phyloP scores from a whole-genome alignment of 1,140 invertebrate genomes.

The Wasmannia auropunctata region DNA sequence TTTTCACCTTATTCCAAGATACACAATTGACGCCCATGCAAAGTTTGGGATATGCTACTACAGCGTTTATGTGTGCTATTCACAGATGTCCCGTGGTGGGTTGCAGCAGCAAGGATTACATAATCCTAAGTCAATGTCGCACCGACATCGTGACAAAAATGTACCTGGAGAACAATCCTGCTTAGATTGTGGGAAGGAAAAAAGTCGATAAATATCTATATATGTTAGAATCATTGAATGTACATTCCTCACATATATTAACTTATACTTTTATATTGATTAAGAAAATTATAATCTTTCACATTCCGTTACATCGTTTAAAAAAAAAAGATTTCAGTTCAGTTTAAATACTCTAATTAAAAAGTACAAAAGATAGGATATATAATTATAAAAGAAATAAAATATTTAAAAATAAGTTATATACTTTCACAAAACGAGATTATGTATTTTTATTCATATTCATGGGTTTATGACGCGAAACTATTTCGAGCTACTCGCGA shows the following conservation, averaged over 20 bases:
- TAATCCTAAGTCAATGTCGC: conserved; percentile 69
- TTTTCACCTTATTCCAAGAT: too few relatives aligned
- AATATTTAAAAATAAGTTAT: too few relatives aligned
- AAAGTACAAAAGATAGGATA: not conserved
- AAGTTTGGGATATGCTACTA: not conserved
- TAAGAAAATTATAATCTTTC: not conserved
- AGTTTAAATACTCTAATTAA: not conserved
- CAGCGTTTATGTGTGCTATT: conserved; percentile 7
- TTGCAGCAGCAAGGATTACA: conserved; percentile 75
- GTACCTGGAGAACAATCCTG: conserved; percentile 70
- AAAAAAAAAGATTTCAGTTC: not conserved
- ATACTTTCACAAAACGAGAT: not conserved
- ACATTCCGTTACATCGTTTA: not conserved
- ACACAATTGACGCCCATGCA: too few relatives aligned
- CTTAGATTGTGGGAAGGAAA: conserved; percentile 6
- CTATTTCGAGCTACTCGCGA: not conserved
- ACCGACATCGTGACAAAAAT: conserved; percentile 73
- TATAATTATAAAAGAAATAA: not conserved
- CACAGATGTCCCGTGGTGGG: conserved; percentile 81
- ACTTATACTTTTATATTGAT: not conserved
- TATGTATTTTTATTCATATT: not conserved
- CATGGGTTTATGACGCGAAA: not conserved
- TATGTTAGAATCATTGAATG: not conserved
- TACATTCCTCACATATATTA: not conserved
- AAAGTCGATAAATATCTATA: not conserved